Evolutionary conservation across 2,797 vertebrate species (phyloP), one percentile per base, ranked within the genome.

Genomic region (Botia almorhae): DNA sequence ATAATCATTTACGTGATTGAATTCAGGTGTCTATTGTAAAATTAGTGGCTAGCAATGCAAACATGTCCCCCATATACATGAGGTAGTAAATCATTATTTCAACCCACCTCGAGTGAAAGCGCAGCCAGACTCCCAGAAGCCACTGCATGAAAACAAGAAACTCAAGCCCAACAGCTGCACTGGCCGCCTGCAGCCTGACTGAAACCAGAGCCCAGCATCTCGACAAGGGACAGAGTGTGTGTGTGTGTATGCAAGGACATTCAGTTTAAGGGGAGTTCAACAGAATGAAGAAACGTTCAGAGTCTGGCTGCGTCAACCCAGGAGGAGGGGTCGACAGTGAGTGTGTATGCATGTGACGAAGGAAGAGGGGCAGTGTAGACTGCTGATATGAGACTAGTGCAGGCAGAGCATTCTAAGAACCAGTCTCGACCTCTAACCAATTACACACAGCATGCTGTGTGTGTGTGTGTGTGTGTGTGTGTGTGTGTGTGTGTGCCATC

Each of bases 131-230:
- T 79, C 8, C 85, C 65, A 76, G 81, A 73, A 88, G 90, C 82
- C 81, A 74, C 85, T 83, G 85, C 88, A 90, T 82, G 84, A 86
- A 90, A 93, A 92, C 87, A 82, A 78, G 14, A 91, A 87, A 89
- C 88, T 91, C 82, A 81, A 85, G 83, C 87, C 84, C 76, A 85
- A 85, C 88, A 86, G 89, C 90, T 87, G 76, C 46, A 68, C 82
- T 85, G 83, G 83, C 64, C 61, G 91, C 88, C 90, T 85, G 76
- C 86, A 91, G 90, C 89, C 88, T 87, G 84, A 92, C 90, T 91
- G 94, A 94, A 94, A 94, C 92, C 84, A 90, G 92, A 94, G 88
- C 86, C 83, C 91, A 89, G 86, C 90, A 88, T 91, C 90, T 87
- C 86, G 84, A 69, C 87, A 83, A 82, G 76, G 63, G 77, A 53